Conservation (phyloP, 1,140 invertebrate species). For the Eueides isabella region DNA sequence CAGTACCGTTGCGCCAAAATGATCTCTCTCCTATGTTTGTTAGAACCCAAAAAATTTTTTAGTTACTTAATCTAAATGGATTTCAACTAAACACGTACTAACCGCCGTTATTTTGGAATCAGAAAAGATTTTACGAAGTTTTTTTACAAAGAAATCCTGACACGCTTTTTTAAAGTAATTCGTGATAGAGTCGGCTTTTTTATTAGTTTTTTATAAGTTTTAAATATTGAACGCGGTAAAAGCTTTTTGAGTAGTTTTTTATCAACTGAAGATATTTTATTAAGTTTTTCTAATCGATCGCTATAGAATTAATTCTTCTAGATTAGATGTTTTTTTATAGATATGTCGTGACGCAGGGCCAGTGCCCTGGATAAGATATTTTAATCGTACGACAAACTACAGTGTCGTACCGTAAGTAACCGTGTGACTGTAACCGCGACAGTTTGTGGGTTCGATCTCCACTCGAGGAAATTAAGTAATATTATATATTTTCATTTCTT, state of each 20-base stretch:
- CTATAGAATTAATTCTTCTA: neutral
- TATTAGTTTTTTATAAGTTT: neutral
- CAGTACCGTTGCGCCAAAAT: too few species aligned
- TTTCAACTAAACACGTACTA: neutral
- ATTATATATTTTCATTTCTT: too few species aligned
- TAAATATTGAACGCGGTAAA: neutral
- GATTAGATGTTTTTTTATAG: neutral
- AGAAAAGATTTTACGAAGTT: neutral
- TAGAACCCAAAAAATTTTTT: too few species aligned
- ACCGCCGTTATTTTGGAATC: neutral
- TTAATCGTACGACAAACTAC: too few species aligned
- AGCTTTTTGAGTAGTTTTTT: constrained; percentile 5
- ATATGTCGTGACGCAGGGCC: too few species aligned
- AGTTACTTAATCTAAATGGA: neutral
- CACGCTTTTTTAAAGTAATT: neutral
- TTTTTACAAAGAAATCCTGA: neutral
- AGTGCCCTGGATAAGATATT: too few species aligned
- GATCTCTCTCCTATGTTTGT: too few species aligned
- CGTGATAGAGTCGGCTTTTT: neutral
- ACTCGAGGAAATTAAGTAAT: too few species aligned
- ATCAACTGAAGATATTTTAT: neutral
- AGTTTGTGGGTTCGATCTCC: too few species aligned
- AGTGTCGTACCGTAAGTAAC: too few species aligned
- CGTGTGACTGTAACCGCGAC: too few species aligned
- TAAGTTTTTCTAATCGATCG: neutral